These are phyloP conservation scores for Eurois occulta DNA, from an alignment of 2,888 invertebrate genomes.

Conservation along the genomic window DNA sequence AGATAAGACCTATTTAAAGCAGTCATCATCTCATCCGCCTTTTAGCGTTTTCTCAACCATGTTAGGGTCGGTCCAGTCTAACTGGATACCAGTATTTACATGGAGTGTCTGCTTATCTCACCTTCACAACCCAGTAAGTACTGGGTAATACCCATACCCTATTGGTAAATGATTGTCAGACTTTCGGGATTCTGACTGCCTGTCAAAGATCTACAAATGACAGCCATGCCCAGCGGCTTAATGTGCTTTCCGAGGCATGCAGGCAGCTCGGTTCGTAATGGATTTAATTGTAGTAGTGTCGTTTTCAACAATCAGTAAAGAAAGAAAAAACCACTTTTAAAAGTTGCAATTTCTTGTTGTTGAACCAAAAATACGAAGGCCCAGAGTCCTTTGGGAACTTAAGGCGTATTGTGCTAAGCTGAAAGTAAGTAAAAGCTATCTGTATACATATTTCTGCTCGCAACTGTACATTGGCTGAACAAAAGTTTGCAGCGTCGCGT, in stretches of 20 bases:
- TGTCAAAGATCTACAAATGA: not conserved
- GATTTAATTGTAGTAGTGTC: not conserved
- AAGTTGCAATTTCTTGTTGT: not conserved
- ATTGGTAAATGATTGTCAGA: not conserved
- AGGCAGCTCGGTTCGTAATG: not conserved
- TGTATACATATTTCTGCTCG: not conserved
- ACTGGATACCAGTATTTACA: not conserved
- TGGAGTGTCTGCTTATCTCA: not conserved
- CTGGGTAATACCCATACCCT: not conserved
- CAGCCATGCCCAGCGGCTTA: not conserved
- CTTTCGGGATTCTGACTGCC: not conserved
- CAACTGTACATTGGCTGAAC: conserved; percentile 44
- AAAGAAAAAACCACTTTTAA: not conserved
- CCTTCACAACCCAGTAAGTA: not conserved
- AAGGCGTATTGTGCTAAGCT: too few species aligned
- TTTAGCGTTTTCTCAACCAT: not conserved
- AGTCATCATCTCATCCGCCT: not conserved
- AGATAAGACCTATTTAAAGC: not conserved
- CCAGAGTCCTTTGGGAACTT: not conserved
- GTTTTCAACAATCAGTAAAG: too few species aligned
- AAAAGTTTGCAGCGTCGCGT: conserved; percentile 62
- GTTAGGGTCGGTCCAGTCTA: not conserved
- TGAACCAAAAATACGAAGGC: not conserved
- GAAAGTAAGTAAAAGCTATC: not conserved
- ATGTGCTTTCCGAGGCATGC: not conserved